Conservation (phyloP, 2,797 vertebrate genomes). For the Myoxocephalus aenaeus region DNA sequence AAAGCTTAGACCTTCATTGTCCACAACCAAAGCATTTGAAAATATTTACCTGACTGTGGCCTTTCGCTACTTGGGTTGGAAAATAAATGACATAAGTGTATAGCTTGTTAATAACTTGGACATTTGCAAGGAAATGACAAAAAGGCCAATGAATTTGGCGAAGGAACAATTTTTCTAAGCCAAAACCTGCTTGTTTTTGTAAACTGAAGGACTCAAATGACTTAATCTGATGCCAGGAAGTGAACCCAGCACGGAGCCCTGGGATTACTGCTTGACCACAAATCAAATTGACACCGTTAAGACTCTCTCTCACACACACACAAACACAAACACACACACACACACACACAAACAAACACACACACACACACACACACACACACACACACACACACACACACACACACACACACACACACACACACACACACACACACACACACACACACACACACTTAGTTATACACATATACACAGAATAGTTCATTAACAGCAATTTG, state of each 20-base stretch:
- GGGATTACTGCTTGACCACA: not conserved
- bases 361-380: not conserved
- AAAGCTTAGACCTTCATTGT: no score
- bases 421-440: not conserved
- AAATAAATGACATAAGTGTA: no score
- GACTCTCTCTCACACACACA: not conserved
- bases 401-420: not conserved
- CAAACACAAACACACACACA: not conserved
- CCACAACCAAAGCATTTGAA: no score
- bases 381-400: not conserved
- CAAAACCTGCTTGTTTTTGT: not conserved
- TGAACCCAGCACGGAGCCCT: not conserved
- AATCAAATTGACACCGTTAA: not conserved
- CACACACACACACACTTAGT: not conserved
- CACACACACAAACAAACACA: no score
- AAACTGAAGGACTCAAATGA: not conserved
- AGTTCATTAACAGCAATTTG: constrained; percentile 40
- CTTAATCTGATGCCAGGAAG: not conserved
- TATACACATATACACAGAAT: not conserved
- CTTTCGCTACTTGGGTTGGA: no score
- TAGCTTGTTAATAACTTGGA: no score
- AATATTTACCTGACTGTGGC: no score
- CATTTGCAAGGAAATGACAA: no score
- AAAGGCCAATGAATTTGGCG: no score
- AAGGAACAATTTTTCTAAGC: not conserved